These are phyloP conservation scores for Sardina pilchardus DNA, from an alignment of 2,113 vertebrate genomes.

Conservation along the genomic window DNA sequence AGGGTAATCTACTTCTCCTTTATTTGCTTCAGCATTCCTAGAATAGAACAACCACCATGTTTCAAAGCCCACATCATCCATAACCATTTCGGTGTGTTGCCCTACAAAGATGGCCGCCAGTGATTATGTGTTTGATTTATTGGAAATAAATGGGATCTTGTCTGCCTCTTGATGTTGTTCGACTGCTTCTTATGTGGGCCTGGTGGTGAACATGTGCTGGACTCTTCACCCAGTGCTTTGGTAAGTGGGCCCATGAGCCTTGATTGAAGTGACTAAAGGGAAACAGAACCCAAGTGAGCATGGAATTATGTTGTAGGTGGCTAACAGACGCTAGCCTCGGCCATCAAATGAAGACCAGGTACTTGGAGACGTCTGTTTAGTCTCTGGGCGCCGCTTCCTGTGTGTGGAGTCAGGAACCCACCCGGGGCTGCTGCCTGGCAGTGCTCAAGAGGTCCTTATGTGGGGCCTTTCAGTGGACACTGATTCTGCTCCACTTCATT, in stretches of 20 bases:
- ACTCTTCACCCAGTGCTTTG: background rate
- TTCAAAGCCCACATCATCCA: background rate
- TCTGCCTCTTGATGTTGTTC: no score
- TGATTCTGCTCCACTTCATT: conserved; percentile 26
- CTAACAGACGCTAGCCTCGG: background rate
- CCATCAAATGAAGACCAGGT: background rate
- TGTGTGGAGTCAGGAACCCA: background rate
- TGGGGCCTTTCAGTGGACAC: conserved; percentile 1
- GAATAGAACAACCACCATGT: background rate
- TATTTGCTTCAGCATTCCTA: background rate
- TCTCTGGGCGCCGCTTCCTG: background rate
- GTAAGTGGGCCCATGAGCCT: background rate
- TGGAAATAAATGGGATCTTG: no score
- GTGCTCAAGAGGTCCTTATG: conserved; percentile 29
- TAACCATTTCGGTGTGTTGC: background rate
- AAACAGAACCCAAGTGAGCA: background rate
- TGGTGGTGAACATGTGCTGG: no score
- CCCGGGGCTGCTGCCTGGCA: conserved; percentile 32
- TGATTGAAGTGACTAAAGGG: background rate
- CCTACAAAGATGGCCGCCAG: background rate
- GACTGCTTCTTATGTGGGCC: no score
- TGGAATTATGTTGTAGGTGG: background rate
- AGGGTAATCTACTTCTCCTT: background rate
- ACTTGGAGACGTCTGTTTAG: background rate
- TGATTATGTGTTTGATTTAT: background rate